Percentiles rank a stretch among this genome's conserved stretches.
phyloP scores from a whole-genome alignment of 1,140 invertebrate genomes.

The Diprion similis region DNA sequence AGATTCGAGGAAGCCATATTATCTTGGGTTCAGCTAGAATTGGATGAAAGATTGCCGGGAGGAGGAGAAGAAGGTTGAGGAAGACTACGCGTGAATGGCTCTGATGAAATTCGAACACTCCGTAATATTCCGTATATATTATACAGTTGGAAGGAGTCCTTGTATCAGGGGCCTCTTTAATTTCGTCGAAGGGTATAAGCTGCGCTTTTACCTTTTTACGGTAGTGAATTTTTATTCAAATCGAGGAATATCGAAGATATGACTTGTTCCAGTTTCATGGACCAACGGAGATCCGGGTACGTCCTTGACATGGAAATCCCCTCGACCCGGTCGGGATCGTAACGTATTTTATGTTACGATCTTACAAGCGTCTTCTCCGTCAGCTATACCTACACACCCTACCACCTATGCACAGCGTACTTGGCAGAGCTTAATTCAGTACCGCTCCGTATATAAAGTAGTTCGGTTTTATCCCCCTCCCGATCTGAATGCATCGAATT shows the following conservation, averaged over 20 bases:
- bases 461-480: no score
- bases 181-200: background rate
- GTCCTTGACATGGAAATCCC: background rate
- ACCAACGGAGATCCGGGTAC: background rate
- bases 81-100: background rate
- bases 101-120: background rate
- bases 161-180: background rate
- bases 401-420: no score
- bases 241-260: background rate
- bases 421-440: background rate
- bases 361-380: no score
- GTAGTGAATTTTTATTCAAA: background rate
- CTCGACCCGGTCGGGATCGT: no score
- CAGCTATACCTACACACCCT: no score
- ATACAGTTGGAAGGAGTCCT: no score
- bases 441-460: background rate
- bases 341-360: no score
- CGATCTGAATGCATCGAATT: constrained; percentile 4
- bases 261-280: background rate
- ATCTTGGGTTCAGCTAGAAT: background rate
- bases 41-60: background rate
- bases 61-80: background rate
- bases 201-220: background rate
- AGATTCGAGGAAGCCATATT: background rate
- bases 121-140: background rate